Evolutionary conservation across 2,888 invertebrate species (phyloP).

Genomic region (Megaustenia siamemsis): DNA sequence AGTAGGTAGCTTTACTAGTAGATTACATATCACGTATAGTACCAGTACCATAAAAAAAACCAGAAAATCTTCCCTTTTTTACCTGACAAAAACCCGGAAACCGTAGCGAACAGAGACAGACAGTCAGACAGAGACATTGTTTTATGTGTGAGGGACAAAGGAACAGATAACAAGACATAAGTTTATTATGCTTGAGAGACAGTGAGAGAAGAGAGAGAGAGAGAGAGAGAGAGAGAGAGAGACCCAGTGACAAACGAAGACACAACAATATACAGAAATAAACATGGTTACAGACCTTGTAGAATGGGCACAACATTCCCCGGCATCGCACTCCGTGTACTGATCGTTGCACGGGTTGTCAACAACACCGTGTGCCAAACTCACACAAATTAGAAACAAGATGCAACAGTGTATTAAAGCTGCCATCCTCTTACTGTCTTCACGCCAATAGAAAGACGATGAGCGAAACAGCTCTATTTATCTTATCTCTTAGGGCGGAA

Average conservation of each 20-base stretch:
- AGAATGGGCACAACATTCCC: conserved; percentile 20
- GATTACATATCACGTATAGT: no score
- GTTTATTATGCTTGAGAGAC: no score
- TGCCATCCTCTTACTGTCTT: background rate
- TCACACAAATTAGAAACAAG: background rate
- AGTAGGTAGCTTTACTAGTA: no score
- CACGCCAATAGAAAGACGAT: background rate
- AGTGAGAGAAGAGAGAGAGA: background rate
- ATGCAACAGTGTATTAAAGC: background rate
- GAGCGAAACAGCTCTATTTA: no score
- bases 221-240: background rate
- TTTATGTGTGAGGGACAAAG: no score
- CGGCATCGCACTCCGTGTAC: background rate
- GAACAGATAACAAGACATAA: no score
- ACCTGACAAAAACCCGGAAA: no score
- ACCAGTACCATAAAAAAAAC: no score
- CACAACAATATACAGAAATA: no score
- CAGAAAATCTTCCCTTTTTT: no score
- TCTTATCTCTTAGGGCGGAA: conserved; percentile 14
- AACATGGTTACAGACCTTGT: background rate
- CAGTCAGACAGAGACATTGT: no score
- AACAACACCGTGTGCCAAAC: background rate
- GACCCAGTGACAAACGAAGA: background rate
- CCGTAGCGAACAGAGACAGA: no score
- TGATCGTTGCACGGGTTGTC: background rate